Evolutionary conservation across 2,888 invertebrate genomes (phyloP).

Genomic region (Lasioglossum malachurum): DNA sequence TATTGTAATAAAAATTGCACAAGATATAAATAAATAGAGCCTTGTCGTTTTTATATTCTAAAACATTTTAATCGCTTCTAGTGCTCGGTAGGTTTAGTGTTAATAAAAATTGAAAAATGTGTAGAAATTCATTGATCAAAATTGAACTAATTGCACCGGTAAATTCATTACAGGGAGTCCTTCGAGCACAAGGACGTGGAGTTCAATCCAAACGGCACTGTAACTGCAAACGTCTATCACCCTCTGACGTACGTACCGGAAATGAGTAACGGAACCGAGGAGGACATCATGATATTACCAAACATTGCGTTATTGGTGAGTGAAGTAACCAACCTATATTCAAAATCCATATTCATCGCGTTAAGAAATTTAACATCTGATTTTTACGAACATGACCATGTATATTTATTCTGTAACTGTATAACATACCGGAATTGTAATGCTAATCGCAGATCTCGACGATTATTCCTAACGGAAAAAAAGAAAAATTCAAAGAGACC

Average conservation of each 20-base stretch:
- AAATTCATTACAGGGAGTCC: constrained; percentile 86
- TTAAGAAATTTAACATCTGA: background rate
- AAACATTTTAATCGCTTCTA: too few species aligned
- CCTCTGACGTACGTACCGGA: constrained; percentile 92
- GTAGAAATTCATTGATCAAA: background rate
- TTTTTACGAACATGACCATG: background rate
- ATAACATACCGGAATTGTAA: background rate
- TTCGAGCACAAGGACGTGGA: constrained; percentile 89
- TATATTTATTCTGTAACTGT: background rate
- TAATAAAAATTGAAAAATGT: background rate
- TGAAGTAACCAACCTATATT: constrained; percentile 62
- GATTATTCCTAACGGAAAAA: background rate
- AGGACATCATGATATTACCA: constrained; percentile 91
- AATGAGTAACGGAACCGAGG: constrained; percentile 90
- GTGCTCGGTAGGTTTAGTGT: too few species aligned
- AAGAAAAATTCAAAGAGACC: background rate
- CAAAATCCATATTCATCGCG: background rate
- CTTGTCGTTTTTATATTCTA: too few species aligned
- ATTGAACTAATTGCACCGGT: background rate
- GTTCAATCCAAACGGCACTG: constrained; percentile 92
- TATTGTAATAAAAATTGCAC: too few species aligned
- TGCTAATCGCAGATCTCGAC: constrained; percentile 1
- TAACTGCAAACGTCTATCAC: constrained; percentile 90
- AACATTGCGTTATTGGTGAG: constrained; percentile 95
- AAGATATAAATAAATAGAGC: too few species aligned